A percentile compares a stretch with the other conserved stretches of the same genome.
Evolutionary conservation across 2,888 invertebrate species (phyloP).

Genomic region (Hypomecis punctinalis): DNA sequence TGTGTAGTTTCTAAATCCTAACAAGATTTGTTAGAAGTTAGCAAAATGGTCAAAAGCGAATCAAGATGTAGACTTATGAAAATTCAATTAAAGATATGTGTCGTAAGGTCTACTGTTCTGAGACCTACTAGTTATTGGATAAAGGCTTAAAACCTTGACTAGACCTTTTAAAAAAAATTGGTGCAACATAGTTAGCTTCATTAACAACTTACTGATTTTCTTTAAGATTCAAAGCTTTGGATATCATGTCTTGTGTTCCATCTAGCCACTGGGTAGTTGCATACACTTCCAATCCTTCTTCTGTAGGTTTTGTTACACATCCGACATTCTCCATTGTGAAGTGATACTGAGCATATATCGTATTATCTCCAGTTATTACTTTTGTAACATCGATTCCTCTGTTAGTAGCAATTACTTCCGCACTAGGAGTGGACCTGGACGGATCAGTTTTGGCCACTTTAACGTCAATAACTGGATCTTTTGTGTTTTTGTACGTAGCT

Average conservation of each 20-base stretch:
- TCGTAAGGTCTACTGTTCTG: no score
- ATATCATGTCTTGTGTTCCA: constrained; percentile 79
- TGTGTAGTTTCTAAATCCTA: no score
- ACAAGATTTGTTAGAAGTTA: no score
- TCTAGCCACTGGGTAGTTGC: constrained; percentile 83
- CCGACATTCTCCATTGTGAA: constrained; percentile 89
- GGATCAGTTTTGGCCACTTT: constrained; percentile 52
- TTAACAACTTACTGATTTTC: constrained; percentile 83
- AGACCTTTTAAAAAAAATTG: no score
- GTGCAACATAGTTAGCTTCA: not conserved
- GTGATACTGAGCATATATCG: constrained; percentile 87
- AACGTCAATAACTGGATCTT: constrained; percentile 57
- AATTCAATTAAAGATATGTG: no score
- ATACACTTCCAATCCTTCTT: no score
- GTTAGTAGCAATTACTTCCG: constrained; percentile 22
- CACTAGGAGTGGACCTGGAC: constrained; percentile 45
- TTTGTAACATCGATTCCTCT: constrained; percentile 57
- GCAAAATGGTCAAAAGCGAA: no score
- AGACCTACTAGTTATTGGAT: no score
- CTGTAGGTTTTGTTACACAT: constrained; percentile 72
- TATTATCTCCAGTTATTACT: constrained; percentile 56
- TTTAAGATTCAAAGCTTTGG: constrained; percentile 81
- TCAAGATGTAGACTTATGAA: no score
- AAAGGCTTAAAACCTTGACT: no score
- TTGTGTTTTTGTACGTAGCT: constrained; percentile 77